Percentiles rank a stretch among this genome's conserved stretches.
phyloP scores from a whole-genome alignment of 2,113 vertebrate genomes.

The Thunnus thynnus region DNA sequence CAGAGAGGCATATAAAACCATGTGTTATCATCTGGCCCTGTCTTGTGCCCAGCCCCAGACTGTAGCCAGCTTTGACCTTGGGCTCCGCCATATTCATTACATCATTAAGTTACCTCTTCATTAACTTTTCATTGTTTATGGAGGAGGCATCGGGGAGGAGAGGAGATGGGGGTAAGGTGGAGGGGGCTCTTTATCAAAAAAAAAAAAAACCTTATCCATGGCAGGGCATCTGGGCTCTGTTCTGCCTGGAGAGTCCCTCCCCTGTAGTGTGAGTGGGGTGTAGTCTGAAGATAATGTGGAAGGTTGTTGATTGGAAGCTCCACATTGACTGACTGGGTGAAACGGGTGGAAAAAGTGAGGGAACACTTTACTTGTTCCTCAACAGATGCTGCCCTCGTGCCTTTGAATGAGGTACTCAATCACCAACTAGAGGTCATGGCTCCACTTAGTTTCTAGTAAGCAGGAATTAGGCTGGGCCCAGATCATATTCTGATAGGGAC shows the following conservation, averaged over 20 bases:
- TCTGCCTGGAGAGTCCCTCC: conserved; percentile 31
- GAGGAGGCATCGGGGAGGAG: conserved; percentile 71
- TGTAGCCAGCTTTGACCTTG: conserved; percentile 86
- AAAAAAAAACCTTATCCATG: conserved; percentile 68
- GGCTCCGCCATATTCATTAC: conserved; percentile 87
- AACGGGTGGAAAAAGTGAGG: background rate
- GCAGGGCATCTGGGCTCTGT: conserved; percentile 53
- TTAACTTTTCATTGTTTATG: conserved; percentile 91
- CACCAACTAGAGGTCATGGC: background rate
- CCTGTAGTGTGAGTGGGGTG: background rate
- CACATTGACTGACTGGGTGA: background rate
- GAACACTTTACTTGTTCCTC: background rate
- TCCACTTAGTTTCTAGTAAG: conserved; percentile 1
- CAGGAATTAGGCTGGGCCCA: background rate
- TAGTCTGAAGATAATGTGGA: conserved; percentile 18
- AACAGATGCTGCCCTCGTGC: background rate
- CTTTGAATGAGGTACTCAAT: background rate
- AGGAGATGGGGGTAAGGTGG: conserved; percentile 40
- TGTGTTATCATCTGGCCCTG: conserved; percentile 70
- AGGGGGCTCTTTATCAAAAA: conserved; percentile 76
- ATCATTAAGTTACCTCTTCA: conserved; percentile 91
- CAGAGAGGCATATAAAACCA: conserved; percentile 51
- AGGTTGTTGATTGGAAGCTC: conserved; percentile 18
- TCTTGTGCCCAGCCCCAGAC: conserved; percentile 69
- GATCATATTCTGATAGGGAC: background rate